Conservation (phyloP, 2,888 invertebrate genomes). For the Platycheirus albimanus region DNA sequence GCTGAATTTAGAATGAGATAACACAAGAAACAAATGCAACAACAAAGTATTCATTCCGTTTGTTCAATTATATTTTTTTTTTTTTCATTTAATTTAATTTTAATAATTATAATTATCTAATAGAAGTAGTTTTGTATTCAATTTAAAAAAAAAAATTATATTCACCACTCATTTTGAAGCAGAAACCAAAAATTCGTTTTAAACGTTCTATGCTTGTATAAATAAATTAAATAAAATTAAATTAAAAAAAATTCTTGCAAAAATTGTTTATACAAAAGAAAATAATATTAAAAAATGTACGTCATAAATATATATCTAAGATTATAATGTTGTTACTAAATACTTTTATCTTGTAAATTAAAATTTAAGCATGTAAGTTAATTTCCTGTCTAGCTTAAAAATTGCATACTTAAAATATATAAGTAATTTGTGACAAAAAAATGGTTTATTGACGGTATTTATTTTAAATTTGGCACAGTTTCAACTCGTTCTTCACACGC, state of each 20-base stretch:
- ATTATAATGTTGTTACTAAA: conserved; percentile 64
- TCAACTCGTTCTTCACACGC: conserved; percentile 12
- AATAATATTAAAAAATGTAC: conserved; percentile 13
- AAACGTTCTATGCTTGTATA: conserved; percentile 60
- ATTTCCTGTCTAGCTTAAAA: conserved; percentile 47
- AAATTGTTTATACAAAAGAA: conserved; percentile 11
- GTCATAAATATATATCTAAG: conserved; percentile 53
- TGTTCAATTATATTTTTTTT: conserved; percentile 33
- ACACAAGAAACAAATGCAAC: conserved; percentile 23
- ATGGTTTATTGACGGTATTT: neutral
- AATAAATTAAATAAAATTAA: conserved; percentile 20
- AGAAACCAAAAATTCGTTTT: conserved; percentile 55
- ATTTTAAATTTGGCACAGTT: conserved; percentile 3
- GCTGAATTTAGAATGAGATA: conserved; percentile 46
- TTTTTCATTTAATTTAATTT: conserved; percentile 26
- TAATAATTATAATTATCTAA: conserved; percentile 46
- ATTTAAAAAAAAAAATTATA: conserved; percentile 22
- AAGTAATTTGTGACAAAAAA: conserved; percentile 34
- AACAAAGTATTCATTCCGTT: conserved; percentile 66
- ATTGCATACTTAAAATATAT: conserved; percentile 29
- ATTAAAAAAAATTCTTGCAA: conserved; percentile 9
- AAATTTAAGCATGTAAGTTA: conserved; percentile 24
- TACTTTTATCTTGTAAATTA: conserved; percentile 40
- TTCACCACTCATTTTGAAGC: conserved; percentile 53
- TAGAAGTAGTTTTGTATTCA: conserved; percentile 50